Evolutionary conservation across 2,888 invertebrate species (phyloP).

Genomic region (Matsumyia berberina): DNA sequence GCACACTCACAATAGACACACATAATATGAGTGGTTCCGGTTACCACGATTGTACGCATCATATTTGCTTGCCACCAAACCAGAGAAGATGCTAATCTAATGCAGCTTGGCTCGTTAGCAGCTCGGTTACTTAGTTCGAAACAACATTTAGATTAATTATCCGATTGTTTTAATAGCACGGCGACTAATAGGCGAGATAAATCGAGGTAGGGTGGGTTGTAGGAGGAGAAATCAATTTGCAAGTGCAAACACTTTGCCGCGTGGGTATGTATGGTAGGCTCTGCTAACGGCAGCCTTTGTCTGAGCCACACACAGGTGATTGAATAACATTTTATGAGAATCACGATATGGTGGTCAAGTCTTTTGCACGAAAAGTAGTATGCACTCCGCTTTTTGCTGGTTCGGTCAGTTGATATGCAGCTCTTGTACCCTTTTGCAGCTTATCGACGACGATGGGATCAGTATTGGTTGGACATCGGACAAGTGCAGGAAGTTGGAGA

Average conservation of each 20-base stretch:
- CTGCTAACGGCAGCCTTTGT: constrained; percentile 56
- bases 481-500: constrained; percentile 28
- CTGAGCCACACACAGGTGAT: constrained; percentile 28
- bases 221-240: constrained; percentile 75
- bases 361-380: constrained; percentile 5
- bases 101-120: constrained; percentile 70
- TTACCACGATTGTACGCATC: constrained; percentile 49
- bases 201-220: constrained; percentile 47
- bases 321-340: constrained; percentile 53
- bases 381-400: constrained; percentile 51
- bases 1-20: constrained; percentile 39
- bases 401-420: constrained; percentile 38
- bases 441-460: constrained; percentile 59
- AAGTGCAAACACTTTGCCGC: constrained; percentile 67
- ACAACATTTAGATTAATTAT: constrained; percentile 75
- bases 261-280: constrained; percentile 29
- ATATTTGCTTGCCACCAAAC: constrained; percentile 58
- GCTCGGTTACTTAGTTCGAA: constrained; percentile 56
- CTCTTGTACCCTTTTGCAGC: constrained; percentile 21
- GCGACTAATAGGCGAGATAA: constrained; percentile 69
- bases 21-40: constrained; percentile 44
- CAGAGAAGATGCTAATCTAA: constrained; percentile 62
- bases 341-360: constrained; percentile 42
- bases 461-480: constrained; percentile 54
- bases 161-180: constrained; percentile 72